A percentile compares a stretch with the other conserved stretches of the same genome.
phyloP scores from a whole-genome alignment of 2,113 vertebrate genomes.

The Prionailurus viverrinus region DNA sequence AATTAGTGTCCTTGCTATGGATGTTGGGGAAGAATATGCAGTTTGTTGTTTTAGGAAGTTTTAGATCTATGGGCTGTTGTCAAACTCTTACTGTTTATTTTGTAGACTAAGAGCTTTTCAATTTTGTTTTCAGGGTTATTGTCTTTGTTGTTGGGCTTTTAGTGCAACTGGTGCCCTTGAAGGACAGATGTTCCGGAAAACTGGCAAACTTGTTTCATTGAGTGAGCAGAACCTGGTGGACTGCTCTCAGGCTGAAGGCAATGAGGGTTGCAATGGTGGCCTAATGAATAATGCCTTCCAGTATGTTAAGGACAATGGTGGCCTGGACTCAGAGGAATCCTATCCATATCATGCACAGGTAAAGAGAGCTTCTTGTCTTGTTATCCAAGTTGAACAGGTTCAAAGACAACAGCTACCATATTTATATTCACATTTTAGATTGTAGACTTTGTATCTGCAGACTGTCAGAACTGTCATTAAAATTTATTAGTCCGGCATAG shows the following conservation, averaged over 20 bases:
- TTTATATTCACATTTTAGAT: neutral
- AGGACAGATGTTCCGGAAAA: neutral
- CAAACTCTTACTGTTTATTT: neutral
- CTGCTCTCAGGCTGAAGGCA: neutral
- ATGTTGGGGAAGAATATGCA: neutral
- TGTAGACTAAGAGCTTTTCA: neutral
- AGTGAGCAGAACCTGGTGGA: neutral
- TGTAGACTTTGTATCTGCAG: neutral
- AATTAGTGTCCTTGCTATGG: neutral
- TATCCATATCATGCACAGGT: constrained; percentile 90
- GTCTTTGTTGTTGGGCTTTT: constrained; percentile 86
- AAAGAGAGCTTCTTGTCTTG: constrained; percentile 24
- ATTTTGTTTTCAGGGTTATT: constrained; percentile 87
- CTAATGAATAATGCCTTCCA: constrained; percentile 66
- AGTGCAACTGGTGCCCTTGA: neutral
- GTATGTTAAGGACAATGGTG: constrained; percentile 77
- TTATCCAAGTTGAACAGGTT: neutral
- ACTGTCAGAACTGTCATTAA: neutral
- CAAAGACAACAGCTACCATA: neutral
- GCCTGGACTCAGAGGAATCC: neutral
- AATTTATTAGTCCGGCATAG: neutral
- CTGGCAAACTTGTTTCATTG: neutral
- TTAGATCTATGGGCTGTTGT: neutral
- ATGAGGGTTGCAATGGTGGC: neutral
- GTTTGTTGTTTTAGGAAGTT: neutral